Conservation (phyloP, 2,888 invertebrate species). For the Drosophila birchii region DNA sequence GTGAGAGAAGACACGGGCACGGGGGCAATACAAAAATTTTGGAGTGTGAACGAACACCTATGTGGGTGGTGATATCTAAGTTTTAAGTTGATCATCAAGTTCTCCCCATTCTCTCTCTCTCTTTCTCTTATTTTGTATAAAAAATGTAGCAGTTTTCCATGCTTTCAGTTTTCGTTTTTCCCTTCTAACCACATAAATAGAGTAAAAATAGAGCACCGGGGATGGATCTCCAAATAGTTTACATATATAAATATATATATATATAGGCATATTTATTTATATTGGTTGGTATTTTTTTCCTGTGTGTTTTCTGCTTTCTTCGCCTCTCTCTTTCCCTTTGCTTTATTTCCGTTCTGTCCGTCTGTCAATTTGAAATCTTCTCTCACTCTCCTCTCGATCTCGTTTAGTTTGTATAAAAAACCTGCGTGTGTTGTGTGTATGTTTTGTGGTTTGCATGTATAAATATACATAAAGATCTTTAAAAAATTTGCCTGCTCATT, state of each 20-base stretch:
- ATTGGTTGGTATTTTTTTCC: slow-evolving; percentile 66
- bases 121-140: slow-evolving; percentile 30
- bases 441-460: slow-evolving; percentile 46
- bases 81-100: slow-evolving; percentile 27
- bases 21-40: not conserved
- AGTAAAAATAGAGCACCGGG: slow-evolving; percentile 75
- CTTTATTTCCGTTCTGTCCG: slow-evolving; percentile 38
- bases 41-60: slow-evolving; percentile 14
- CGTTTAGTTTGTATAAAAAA: slow-evolving; percentile 46
- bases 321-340: slow-evolving; percentile 20
- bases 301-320: slow-evolving; percentile 42
- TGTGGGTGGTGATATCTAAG: slow-evolving; percentile 13
- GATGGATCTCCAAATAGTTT: slow-evolving; percentile 76
- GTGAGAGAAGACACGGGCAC: slow-evolving; percentile 15
- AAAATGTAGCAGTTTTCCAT: slow-evolving; percentile 25
- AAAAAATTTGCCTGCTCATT: slow-evolving; percentile 70
- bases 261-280: slow-evolving; percentile 60
- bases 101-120: slow-evolving; percentile 26
- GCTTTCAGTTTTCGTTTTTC: slow-evolving; percentile 22
- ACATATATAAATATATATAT: slow-evolving; percentile 78
- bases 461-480: slow-evolving; percentile 61
- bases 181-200: slow-evolving; percentile 69
- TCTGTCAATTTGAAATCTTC: slow-evolving; percentile 38
- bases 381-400: slow-evolving; percentile 60
- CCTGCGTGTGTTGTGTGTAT: slow-evolving; percentile 49